A percentile compares a stretch with the other conserved stretches of the same genome.
Evolutionary conservation across 2,888 invertebrate genomes (phyloP).

Genomic region (Chironomus tentans): DNA sequence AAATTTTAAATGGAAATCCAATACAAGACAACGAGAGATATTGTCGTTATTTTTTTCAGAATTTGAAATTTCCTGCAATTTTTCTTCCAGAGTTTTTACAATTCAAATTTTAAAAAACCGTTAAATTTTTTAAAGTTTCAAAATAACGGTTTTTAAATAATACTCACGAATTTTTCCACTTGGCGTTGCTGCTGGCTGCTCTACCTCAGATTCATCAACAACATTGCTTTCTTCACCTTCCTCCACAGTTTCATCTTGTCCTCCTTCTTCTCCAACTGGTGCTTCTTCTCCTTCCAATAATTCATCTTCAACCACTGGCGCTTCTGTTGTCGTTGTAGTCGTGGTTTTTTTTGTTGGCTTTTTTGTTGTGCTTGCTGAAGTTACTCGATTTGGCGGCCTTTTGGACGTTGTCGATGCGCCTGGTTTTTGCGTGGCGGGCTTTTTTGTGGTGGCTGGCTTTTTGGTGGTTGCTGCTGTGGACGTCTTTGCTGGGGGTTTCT

Average conservation of each 20-base stretch:
- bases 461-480: slow-evolving; percentile 26
- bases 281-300: slow-evolving; percentile 37
- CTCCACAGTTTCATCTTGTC: slow-evolving; percentile 28
- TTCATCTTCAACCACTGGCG: slow-evolving; percentile 34
- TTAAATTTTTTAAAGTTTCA: background rate
- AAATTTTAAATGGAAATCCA: too few relatives aligned
- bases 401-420: slow-evolving; percentile 29
- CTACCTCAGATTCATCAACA: slow-evolving; percentile 9
- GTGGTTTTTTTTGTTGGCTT: slow-evolving; percentile 34
- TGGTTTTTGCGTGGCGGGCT: slow-evolving; percentile 23
- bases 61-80: too few relatives aligned
- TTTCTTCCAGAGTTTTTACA: too few relatives aligned
- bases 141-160: too few relatives aligned
- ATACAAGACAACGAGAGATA: too few relatives aligned
- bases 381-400: slow-evolving; percentile 9
- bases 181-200: slow-evolving; percentile 7
- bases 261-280: slow-evolving; percentile 30
- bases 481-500: slow-evolving; percentile 25
- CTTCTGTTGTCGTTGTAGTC: slow-evolving; percentile 37
- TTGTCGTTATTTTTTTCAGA: too few relatives aligned
- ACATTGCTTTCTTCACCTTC: slow-evolving; percentile 25
- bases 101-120: too few relatives aligned
- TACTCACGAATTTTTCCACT: slow-evolving; percentile 40
- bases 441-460: slow-evolving; percentile 27
- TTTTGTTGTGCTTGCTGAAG: slow-evolving; percentile 17